A percentile compares a stretch with the other conserved stretches of the same genome.
These are phyloP conservation scores for Synergus itoensis DNA, from an alignment of 2,888 invertebrate genomes.

Conservation along the genomic window DNA sequence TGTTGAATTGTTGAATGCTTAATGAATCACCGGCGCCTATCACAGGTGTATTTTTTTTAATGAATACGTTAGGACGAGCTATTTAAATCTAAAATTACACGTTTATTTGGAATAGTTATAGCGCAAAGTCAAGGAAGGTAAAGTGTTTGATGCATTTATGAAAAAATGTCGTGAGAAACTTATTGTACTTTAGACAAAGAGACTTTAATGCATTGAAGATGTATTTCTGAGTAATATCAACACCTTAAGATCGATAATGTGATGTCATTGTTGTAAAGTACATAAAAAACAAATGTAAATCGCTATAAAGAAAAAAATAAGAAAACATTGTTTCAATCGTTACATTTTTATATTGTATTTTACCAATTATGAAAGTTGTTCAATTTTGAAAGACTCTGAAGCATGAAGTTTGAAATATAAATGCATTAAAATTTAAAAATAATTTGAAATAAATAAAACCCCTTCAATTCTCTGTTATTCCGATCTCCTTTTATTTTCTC, in stretches of 20 bases:
- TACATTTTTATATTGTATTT: no score
- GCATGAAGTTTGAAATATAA: no score
- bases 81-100: background rate
- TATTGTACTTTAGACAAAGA: background rate
- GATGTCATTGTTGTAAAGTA: background rate
- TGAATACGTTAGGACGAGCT: background rate
- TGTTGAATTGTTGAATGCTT: background rate
- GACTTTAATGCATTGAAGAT: background rate
- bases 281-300: background rate
- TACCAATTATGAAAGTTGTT: no score
- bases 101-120: background rate
- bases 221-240: slow-evolving; percentile 1
- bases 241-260: background rate
- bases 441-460: no score
- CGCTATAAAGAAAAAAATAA: background rate
- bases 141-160: background rate
- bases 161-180: background rate
- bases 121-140: background rate
- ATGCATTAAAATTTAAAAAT: no score
- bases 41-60: background rate
- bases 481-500: no score
- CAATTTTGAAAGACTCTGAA: no score
- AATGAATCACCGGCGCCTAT: slow-evolving; percentile 32
- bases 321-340: no score
- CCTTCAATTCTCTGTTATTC: no score